Percentiles rank a stretch among this genome's conserved stretches.
phyloP scores from a whole-genome alignment of 2,888 invertebrate species.

The Hypsopygia costalis region DNA sequence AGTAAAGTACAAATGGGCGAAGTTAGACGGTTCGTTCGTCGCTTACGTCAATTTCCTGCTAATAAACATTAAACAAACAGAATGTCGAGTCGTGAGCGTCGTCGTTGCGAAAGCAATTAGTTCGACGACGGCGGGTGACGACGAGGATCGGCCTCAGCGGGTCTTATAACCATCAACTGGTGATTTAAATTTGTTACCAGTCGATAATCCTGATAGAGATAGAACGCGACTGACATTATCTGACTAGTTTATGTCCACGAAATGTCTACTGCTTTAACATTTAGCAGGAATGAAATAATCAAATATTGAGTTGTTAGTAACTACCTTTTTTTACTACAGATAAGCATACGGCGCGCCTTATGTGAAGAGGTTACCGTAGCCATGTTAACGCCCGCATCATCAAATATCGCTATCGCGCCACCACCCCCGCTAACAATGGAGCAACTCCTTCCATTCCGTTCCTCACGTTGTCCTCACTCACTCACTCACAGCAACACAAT shows the following conservation, averaged over 20 bases:
- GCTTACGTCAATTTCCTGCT: constrained; percentile 45
- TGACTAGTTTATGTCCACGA: constrained; percentile 13
- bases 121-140: constrained; percentile 39
- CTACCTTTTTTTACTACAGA: too few relatives aligned
- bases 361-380: too few relatives aligned
- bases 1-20: constrained; percentile 40
- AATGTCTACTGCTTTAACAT: constrained; percentile 9
- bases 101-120: constrained; percentile 50
- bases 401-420: too few relatives aligned
- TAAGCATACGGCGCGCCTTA: too few relatives aligned
- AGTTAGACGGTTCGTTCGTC: constrained; percentile 37
- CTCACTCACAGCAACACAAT: too few relatives aligned
- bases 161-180: constrained; percentile 18
- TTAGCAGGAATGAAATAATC: background rate
- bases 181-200: constrained; percentile 14
- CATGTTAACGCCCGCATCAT: too few relatives aligned
- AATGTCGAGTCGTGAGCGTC: constrained; percentile 38
- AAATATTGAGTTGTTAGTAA: too few relatives aligned
- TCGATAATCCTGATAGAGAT: constrained; percentile 10
- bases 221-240: constrained; percentile 1
- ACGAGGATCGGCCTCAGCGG: constrained; percentile 22
- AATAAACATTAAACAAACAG: constrained; percentile 51
- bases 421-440: too few relatives aligned
- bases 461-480: too few relatives aligned
- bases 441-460: too few relatives aligned